phyloP scores from a whole-genome alignment of 2,113 vertebrate species.

The Hypomesus transpacificus region DNA sequence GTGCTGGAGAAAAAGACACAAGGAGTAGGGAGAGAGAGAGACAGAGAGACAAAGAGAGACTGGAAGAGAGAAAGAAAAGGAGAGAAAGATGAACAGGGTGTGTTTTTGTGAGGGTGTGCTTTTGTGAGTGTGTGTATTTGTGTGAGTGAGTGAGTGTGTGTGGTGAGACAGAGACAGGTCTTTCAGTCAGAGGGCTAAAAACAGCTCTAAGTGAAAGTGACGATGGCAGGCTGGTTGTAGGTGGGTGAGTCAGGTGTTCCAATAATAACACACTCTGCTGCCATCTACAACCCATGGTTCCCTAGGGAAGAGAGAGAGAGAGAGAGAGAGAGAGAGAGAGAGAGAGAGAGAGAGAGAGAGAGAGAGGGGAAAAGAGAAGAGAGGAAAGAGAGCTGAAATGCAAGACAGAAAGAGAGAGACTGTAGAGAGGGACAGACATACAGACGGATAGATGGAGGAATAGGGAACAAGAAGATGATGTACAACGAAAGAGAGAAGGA shows the following conservation, averaged over 20 bases:
- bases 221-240: neutral
- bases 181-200: neutral
- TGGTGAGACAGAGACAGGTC: neutral
- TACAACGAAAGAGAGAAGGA: neutral
- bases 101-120: neutral
- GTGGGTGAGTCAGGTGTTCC: conserved; percentile 5
- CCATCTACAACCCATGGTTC: neutral
- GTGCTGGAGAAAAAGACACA: neutral
- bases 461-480: neutral
- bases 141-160: neutral
- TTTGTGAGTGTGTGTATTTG: neutral
- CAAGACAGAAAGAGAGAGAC: conserved; percentile 19
- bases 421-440: conserved; percentile 7
- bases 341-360: conserved; percentile 10
- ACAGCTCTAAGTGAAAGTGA: neutral
- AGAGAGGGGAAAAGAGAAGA: neutral
- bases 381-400: conserved; percentile 21
- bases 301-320: neutral
- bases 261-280: neutral
- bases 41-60: conserved; percentile 20
- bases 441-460: neutral
- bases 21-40: conserved; percentile 23
- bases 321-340: conserved; percentile 4
- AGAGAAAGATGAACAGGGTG: neutral
- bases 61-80: conserved; percentile 21